A percentile compares a stretch with the other conserved stretches of the same genome.
These are phyloP conservation scores for Corythaixoides concolor DNA, from an alignment of 2,113 vertebrate genomes.

Conservation along the genomic window DNA sequence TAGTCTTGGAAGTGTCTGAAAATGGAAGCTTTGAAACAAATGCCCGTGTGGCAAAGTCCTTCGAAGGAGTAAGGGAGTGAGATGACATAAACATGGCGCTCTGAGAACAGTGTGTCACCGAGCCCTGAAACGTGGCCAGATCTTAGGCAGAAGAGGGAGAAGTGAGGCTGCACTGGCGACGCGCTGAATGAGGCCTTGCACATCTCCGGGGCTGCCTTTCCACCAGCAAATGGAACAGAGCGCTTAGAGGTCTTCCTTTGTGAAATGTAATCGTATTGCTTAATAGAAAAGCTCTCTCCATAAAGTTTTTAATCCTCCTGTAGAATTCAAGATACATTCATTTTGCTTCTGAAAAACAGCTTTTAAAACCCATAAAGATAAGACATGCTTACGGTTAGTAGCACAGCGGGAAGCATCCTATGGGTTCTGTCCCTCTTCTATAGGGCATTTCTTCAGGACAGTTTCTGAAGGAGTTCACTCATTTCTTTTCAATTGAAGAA, in stretches of 20 bases:
- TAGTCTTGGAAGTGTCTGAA: background rate
- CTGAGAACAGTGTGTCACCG: background rate
- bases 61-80: background rate
- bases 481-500: background rate
- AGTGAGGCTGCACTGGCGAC: background rate
- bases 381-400: background rate
- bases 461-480: background rate
- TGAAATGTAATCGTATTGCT: background rate
- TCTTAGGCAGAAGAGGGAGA: background rate
- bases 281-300: background rate
- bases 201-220: background rate
- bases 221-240: background rate
- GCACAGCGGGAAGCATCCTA: background rate
- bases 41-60: background rate
- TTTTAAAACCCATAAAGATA: background rate
- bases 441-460: background rate
- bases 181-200: accelerated
- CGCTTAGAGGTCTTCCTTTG: background rate
- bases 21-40: background rate
- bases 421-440: background rate
- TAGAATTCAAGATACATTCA: background rate
- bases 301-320: background rate
- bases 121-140: background rate
- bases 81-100: background rate
- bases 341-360: background rate